Base-by-base conservation (phyloP, 2,888 invertebrate species). In the Trichogramma evanescens region DNA sequence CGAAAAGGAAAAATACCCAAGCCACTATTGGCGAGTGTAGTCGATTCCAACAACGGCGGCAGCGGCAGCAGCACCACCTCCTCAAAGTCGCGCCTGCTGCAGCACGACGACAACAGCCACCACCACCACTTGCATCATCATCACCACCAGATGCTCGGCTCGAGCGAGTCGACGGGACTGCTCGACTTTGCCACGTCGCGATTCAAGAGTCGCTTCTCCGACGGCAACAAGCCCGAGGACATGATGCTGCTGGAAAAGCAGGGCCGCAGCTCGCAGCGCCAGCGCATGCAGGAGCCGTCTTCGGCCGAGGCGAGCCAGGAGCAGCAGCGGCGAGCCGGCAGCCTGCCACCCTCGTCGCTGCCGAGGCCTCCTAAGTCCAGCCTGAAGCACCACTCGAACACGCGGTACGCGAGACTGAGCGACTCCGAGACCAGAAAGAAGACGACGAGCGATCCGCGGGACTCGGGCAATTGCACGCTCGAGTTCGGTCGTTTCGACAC, bases 1-100 rank as follows among this genome's bases (percentile, higher is more conserved):
- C 81, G 87, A 86, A 85, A 87, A 83, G 85, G 86, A 84, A 86
- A 86, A 85, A 82, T 87, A 83, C 82, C 87, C 86, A 83, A 87
- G 80, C 84, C 86, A 85, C 75, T 87, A 84, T 78, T 87, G 86
- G 86, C 84, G 82, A 79, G 84, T 84, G 83, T 85, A 68, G 45
- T 9, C 78, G 81, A 78, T 70, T 73, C 77, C 63, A 74, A 77
- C 64, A 75, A 72, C 67, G 72, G 74, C 65, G 75, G 76, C 68
- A 77, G 76, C 66, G 76, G 76, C 67, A 77, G 77, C 66, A 76
- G 74, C 66, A 13, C 13, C 75, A 76, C 50, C 68, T 78, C 2
- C 63, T 77, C 70, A 74, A 77, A 58, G 77, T 76, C 65, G 71
- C 76, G 58, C 65, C 59, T 70, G 71, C 7, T 13, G 13, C 13